Base-by-base conservation (phyloP, 2,888 invertebrate species). In the Alloplasta piceator region DNA sequence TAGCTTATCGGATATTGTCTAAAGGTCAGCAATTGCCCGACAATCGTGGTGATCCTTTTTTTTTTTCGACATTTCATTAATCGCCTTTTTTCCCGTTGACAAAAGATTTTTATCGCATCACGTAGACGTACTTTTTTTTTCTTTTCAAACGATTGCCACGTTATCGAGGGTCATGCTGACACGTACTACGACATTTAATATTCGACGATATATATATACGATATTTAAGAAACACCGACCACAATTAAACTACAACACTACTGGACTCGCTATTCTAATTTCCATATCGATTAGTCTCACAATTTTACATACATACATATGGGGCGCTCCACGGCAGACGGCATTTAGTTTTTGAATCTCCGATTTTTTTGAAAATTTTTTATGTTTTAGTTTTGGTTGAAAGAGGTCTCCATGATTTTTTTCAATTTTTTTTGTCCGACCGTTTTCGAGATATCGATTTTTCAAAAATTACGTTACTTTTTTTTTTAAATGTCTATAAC, bases 141-240 rank as follows among this genome's bases (percentile, higher is more conserved):
- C 38, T 66, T 6, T 43, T n/a, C 12, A n/a, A 16, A 43, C 36
- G 41, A 64, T 46, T 61, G 55, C 43, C 60, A 43, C 63, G n/a
- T 43, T 64, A 76, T 60, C 39, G 70, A 79, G 77, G 82, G 86
- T 84, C 86, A 85, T 85, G 86, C 86, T 86, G 86, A 87, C 84
- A 70, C 84, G 83, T 85, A 91, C 92, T 92, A 92, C 92, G 87
- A 92, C 92, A 91, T 87, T 89, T 87, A 89, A 87, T 85, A 89
- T 91, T 70, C 89, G 89, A 91, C 88, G 91, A 90, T 91, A 26
- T 26, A 26, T 26, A 26, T 26, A 26, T 26, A 92, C 92, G 88
- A 90, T 91, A 91, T 90, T 86, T 82, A 90, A 89, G 88, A 89
- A 87, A 92, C 92, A 92, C 91, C 88, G 92, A 92, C 88, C 90